phyloP scores from a whole-genome alignment of 2,888 invertebrate genomes.

The Meandrusa payeni region DNA sequence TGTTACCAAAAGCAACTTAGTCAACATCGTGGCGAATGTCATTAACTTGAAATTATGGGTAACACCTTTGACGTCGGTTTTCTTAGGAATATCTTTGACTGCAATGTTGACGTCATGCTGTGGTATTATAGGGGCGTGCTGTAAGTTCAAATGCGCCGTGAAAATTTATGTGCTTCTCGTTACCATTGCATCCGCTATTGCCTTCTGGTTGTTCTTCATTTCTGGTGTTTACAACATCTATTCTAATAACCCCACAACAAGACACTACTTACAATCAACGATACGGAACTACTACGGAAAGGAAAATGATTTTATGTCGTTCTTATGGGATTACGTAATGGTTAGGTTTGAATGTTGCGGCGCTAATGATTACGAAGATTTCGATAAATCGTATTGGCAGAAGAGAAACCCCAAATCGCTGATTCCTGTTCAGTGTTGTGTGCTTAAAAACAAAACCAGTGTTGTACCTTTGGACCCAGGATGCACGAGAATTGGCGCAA shows the following conservation, averaged over 20 bases:
- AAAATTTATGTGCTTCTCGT: constrained; percentile 63
- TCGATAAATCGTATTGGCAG: constrained; percentile 53
- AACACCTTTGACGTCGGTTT: constrained; percentile 54
- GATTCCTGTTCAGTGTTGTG: constrained; percentile 63
- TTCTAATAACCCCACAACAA: constrained; percentile 47
- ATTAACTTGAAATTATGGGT: constrained; percentile 59
- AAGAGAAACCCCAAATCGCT: constrained; percentile 40
- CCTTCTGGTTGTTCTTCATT: constrained; percentile 61
- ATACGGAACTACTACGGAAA: constrained; percentile 53
- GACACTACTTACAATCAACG: constrained; percentile 41
- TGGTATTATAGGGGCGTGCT: constrained; percentile 65
- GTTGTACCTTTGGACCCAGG: constrained; percentile 45
- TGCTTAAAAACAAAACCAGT: constrained; percentile 44
- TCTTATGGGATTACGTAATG: constrained; percentile 61
- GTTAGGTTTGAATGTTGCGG: constrained; percentile 65
- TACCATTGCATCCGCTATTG: constrained; percentile 41
- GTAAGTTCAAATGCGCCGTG: constrained; percentile 60
- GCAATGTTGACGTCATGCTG: constrained; percentile 64
- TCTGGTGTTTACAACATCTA: constrained; percentile 61
- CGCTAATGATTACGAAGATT: constrained; percentile 51
- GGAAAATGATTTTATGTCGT: constrained; percentile 57
- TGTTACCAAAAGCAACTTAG: constrained; percentile 55
- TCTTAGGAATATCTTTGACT: constrained; percentile 49
- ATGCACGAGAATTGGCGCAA: constrained; percentile 42
- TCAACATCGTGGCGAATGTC: constrained; percentile 51